Base-by-base conservation (phyloP, 2,888 invertebrate genomes). In the Chrysolina americana region DNA sequence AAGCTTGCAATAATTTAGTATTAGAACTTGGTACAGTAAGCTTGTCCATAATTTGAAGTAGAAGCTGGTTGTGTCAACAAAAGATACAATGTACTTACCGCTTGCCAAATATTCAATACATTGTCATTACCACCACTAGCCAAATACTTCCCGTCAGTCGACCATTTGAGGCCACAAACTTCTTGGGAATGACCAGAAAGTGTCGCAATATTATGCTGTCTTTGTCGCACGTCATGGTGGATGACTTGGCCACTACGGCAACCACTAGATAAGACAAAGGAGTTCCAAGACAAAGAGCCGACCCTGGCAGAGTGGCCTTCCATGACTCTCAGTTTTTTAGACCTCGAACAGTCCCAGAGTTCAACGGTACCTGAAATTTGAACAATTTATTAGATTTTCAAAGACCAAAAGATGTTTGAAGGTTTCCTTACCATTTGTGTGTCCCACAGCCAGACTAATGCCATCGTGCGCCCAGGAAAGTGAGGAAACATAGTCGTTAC, bases 81-180 rank as follows among this genome's bases (percentile, higher is more conserved):
- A n/a, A n/a, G n/a, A 36, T 36, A 59, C n/a, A 9, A 1, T 28
- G 19, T 71, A 79, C 79, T 77, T 89, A 63, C 89, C 8, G 88
- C 87, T 41, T 94, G 91, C 98, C 98, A 99, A 73, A 99, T 93
- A 87, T 98, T 95, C 5, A 99, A 91, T 78, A 96, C 89, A 88
- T 99, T 98, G 89, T 99, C 99, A 88, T 99, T 99, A 70, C 99
- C 99, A 47, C 99, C 99, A 47, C 98, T 98, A 0, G 99, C 99
- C 71, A 99, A 89, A 86, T 97, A 97, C 88, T 98, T 97, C 82
- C 97, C 97, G 88, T 99, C 99, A 1, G 98, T 97, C 0, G 98
- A 99, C 85, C 86, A 99, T 87, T 98, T 98, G 65, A 99, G 89
- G 0, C 99, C 99, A 89, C 99, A 99, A 62, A 98, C 97, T 89